Conservation (phyloP, 2,113 vertebrate genomes). For the Orycteropus afer region DNA sequence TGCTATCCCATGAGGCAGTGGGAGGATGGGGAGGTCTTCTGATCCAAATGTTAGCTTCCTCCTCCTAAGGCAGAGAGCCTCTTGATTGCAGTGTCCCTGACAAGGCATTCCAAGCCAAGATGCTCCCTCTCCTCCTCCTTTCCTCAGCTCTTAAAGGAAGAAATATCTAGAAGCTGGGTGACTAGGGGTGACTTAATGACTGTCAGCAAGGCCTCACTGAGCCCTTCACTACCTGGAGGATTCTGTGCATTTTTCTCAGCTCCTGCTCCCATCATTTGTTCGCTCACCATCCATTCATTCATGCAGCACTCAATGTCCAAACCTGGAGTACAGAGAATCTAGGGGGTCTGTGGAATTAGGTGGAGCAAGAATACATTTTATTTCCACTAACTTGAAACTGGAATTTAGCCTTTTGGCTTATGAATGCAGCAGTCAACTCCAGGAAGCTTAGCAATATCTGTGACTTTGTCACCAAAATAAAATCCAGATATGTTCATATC, state of each 20-base stretch:
- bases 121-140: neutral
- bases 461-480: slow-evolving; percentile 21
- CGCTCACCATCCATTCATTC: neutral
- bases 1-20: neutral
- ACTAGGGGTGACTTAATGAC: neutral
- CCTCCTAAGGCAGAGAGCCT: neutral
- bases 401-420: neutral
- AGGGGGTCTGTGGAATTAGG: neutral
- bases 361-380: neutral
- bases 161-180: neutral
- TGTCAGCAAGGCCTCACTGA: neutral
- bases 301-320: neutral
- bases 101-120: neutral
- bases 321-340: neutral
- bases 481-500: slow-evolving; percentile 5
- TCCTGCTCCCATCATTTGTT: neutral
- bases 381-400: neutral
- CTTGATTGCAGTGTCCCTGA: neutral
- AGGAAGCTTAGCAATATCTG: neutral
- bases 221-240: neutral
- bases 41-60: neutral
- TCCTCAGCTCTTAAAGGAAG: slow-evolving; percentile 28
- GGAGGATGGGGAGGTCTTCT: neutral
- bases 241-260: neutral
- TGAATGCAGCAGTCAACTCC: neutral